These are phyloP conservation scores for Amphipyra berbera DNA, from an alignment of 2,888 invertebrate genomes.

Conservation along the genomic window DNA sequence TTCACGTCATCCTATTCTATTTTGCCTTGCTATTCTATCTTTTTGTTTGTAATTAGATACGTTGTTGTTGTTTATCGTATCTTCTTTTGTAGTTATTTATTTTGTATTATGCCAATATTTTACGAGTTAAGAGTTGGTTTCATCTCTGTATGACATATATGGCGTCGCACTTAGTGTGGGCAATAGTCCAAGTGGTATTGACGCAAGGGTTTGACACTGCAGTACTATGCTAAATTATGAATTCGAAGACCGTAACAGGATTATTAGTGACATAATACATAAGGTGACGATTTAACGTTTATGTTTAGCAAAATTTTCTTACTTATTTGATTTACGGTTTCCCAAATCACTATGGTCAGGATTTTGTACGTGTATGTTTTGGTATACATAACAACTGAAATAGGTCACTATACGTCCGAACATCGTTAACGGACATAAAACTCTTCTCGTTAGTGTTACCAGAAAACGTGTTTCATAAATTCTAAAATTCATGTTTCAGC, in stretches of 20 bases:
- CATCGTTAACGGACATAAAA: conserved; percentile 27
- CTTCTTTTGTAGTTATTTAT: no score
- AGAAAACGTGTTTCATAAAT: conserved; percentile 43
- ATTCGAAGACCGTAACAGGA: not conserved
- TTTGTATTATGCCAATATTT: no score
- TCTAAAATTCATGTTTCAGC: conserved; percentile 27
- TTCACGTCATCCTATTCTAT: not conserved
- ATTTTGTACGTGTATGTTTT: not conserved
- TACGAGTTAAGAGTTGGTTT: not conserved
- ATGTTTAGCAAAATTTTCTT: no score
- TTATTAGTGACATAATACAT: no score
- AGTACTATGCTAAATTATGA: conserved; percentile 13
- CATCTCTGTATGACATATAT: conserved; percentile 21
- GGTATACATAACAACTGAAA: not conserved
- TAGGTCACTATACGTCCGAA: conserved; percentile 1
- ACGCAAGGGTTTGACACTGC: conserved; percentile 12
- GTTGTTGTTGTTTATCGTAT: no score
- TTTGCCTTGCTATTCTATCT: not conserved
- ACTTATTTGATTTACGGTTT: not conserved
- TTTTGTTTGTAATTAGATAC: not conserved
- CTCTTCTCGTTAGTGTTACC: conserved; percentile 33
- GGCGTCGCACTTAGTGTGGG: conserved; percentile 22
- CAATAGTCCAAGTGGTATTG: conserved; percentile 38
- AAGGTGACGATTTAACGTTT: no score
- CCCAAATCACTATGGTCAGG: not conserved